These are phyloP conservation scores for Petrolisthes manimaculis DNA, from an alignment of 2,888 invertebrate genomes.

Conservation along the genomic window DNA sequence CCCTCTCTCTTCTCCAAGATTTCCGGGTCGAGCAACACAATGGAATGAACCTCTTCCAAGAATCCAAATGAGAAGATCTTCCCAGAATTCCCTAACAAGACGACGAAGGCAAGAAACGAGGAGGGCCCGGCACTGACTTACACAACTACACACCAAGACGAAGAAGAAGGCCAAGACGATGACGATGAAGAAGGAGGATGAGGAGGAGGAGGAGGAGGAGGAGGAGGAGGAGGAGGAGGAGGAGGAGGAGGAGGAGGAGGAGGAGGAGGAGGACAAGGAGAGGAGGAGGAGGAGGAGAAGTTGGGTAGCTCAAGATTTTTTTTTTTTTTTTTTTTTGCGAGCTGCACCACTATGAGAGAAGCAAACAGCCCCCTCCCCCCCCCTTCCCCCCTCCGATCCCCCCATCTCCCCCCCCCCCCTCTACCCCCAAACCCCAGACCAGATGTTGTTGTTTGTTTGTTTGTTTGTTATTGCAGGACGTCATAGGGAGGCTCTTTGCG, in stretches of 20 bases:
- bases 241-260: too few relatives aligned
- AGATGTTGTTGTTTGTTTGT: too few relatives aligned
- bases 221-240: too few relatives aligned
- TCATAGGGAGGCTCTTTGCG: too few relatives aligned
- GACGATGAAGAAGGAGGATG: not conserved
- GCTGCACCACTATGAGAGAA: too few relatives aligned
- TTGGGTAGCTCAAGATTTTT: constrained; percentile 30
- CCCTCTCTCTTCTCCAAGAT: constrained; percentile 39
- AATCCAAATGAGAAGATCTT: constrained; percentile 54
- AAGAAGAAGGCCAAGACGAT: not conserved
- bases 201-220: not conserved
- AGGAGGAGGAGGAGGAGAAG: too few relatives aligned
- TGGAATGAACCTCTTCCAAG: constrained; percentile 54
- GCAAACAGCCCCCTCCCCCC: too few relatives aligned
- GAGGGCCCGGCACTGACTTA: not conserved
- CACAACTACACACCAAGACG: not conserved
- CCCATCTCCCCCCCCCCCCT: too few relatives aligned
- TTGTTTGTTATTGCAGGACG: too few relatives aligned
- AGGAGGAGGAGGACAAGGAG: too few relatives aligned
- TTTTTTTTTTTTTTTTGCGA: constrained; percentile 13
- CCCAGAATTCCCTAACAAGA: constrained; percentile 57
- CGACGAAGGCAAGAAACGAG: constrained; percentile 35
- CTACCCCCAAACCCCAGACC: too few relatives aligned
- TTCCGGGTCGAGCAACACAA: constrained; percentile 55
- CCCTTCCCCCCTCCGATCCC: too few relatives aligned